Percentiles rank a stretch among this genome's conserved stretches.
Evolutionary conservation across 2,888 invertebrate genomes (phyloP).

Genomic region (Apotomis capreana): DNA sequence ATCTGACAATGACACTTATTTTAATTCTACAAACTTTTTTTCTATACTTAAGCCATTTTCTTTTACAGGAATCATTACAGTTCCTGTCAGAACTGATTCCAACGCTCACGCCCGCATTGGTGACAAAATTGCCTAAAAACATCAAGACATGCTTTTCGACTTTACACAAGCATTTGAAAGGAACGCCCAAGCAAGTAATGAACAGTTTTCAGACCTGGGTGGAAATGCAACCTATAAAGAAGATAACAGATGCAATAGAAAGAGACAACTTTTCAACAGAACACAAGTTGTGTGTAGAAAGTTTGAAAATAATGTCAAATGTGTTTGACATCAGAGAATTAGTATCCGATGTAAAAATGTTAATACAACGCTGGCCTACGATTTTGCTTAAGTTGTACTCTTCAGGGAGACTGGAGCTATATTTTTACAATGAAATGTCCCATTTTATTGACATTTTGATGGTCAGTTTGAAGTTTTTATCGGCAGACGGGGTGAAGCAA

Average conservation of each 20-base stretch:
- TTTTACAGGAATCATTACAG: slow-evolving; percentile 55
- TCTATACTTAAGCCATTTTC: slow-evolving; percentile 10
- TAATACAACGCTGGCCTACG: slow-evolving; percentile 29
- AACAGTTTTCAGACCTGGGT: slow-evolving; percentile 47
- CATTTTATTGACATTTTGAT: slow-evolving; percentile 50
- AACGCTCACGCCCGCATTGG: slow-evolving; percentile 46
- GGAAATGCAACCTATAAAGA: slow-evolving; percentile 46
- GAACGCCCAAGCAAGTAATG: slow-evolving; percentile 32
- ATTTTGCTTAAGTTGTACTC: slow-evolving; percentile 1
- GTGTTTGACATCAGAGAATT: slow-evolving; percentile 37
- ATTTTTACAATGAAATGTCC: slow-evolving; percentile 20
- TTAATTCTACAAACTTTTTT: neutral
- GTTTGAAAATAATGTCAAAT: slow-evolving; percentile 50
- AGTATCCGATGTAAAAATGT: slow-evolving; percentile 46
- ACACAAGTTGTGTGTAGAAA: slow-evolving; percentile 42
- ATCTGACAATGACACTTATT: no score
- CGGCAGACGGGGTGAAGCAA: slow-evolving; percentile 46
- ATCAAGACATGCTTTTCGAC: slow-evolving; percentile 46
- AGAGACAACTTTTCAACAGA: slow-evolving; percentile 46
- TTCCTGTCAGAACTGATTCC: slow-evolving; percentile 49
- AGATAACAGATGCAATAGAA: slow-evolving; percentile 50
- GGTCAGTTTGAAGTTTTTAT: slow-evolving; percentile 51
- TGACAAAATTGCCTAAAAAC: slow-evolving; percentile 45
- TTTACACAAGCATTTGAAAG: slow-evolving; percentile 45
- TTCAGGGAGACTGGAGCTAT: slow-evolving; percentile 20